Evolutionary conservation across 1,140 invertebrate genomes (phyloP), one percentile per base, ranked within the genome.

Genomic region (Ceratosolen fusciceps): DNA sequence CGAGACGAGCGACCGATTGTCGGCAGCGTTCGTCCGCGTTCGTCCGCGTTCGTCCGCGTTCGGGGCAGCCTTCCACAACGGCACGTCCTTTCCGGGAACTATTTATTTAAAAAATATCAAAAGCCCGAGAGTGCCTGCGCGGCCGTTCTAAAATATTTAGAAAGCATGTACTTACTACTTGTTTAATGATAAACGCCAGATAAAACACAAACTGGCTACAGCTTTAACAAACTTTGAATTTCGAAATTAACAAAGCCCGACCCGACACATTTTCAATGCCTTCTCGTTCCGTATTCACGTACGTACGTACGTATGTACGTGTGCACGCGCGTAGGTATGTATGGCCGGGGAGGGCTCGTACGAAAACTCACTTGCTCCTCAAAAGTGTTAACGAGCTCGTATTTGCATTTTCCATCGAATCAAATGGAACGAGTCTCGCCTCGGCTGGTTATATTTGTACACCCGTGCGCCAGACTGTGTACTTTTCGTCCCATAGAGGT

Each of bases 381-480:
- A 52, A 34, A 52, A 52, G 16, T 31, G 47, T 31, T 52, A 21
- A 29, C 24, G 31, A 71, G 39, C 24, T 37, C 31, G 34, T 52
- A 71, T 71, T 71, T 71, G 47, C 68, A 71, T 71, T 71, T 12
- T 49, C 19, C 24, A 47, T 19, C 26, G 68, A 71, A 71, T 71
- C 14, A 10, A 37, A 70, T 21, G 47, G 34, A 71, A 24, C 7
- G 54, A 71, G 31, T 9, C 37, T 43, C n/a, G 37, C 24, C 16
- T 16, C 60, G 37, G 10, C 21, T 37, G 26, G 19, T 65, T 37
- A 47, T 71, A 9, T 71, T 10, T 34, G 16, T 34, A 8, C 8
- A n/a, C n/a, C n/a, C n/a, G n/a, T n/a, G n/a, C n/a, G n/a, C n/a
- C n/a, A n/a, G n/a, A n/a, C n/a, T n/a, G n/a, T n/a, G n/a, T n/a